These are phyloP conservation scores for Brenthis ino DNA, from an alignment of 2,888 invertebrate genomes.

Conservation along the genomic window DNA sequence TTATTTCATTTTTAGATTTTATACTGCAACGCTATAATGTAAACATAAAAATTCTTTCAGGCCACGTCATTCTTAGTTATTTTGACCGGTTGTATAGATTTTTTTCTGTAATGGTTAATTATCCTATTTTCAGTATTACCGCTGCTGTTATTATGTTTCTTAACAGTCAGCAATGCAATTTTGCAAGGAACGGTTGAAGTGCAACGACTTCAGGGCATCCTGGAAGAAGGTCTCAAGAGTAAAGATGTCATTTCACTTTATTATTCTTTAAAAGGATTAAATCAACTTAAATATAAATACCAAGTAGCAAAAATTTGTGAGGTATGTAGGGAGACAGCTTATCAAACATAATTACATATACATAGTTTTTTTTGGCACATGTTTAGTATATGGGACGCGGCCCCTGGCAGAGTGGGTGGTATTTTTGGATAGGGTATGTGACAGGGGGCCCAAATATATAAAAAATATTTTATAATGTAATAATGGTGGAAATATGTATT, in stretches of 20 bases:
- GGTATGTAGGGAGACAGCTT: slow-evolving; percentile 63
- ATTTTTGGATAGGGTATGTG: too few relatives aligned
- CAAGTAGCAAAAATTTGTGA: slow-evolving; percentile 83
- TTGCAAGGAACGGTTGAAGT: slow-evolving; percentile 71
- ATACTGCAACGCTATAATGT: background rate
- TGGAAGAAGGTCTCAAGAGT: slow-evolving; percentile 75
- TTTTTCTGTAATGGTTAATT: slow-evolving; percentile 1
- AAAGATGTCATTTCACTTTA: slow-evolving; percentile 86
- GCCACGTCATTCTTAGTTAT: slow-evolving; percentile 35
- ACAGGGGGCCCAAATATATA: too few relatives aligned
- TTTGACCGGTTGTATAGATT: slow-evolving; percentile 12
- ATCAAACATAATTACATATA: background rate
- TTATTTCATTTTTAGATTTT: background rate
- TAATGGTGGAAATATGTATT: too few relatives aligned
- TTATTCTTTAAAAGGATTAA: slow-evolving; percentile 88
- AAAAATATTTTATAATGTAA: too few relatives aligned
- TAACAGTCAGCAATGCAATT: slow-evolving; percentile 54
- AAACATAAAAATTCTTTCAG: slow-evolving; percentile 14
- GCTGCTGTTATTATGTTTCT: slow-evolving; percentile 53
- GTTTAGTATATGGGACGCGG: too few relatives aligned
- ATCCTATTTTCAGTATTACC: slow-evolving; percentile 54
- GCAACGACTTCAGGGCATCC: slow-evolving; percentile 63
- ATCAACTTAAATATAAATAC: slow-evolving; percentile 84
- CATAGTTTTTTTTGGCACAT: too few relatives aligned
- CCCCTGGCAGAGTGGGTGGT: too few relatives aligned